Evolutionary conservation across 2,888 invertebrate species (phyloP).

Genomic region (Papilio protenor): DNA sequence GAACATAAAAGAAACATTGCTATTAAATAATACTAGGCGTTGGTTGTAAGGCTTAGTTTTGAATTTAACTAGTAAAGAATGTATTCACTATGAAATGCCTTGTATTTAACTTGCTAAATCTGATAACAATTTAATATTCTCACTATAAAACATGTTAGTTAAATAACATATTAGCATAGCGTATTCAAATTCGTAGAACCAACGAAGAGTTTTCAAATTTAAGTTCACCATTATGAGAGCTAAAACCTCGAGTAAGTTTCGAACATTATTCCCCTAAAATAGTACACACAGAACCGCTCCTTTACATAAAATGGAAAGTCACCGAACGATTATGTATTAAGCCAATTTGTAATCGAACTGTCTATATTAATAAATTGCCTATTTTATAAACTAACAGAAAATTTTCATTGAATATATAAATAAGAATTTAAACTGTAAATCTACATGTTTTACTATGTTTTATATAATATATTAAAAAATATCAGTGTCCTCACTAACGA

Average conservation of each 20-base stretch:
- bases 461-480: no score
- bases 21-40: neutral
- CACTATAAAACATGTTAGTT: neutral
- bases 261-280: conserved; percentile 25
- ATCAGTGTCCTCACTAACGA: no score
- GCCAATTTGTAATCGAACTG: no score
- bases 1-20: neutral
- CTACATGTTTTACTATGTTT: no score
- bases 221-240: conserved; percentile 22
- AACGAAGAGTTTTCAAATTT: conserved; percentile 24
- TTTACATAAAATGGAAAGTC: conserved; percentile 18
- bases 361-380: neutral
- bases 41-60: no score
- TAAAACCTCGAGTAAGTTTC: conserved; percentile 23
- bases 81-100: no score
- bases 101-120: conserved; percentile 4
- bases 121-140: neutral
- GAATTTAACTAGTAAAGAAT: no score
- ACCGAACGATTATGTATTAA: conserved; percentile 60
- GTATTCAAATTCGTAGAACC: neutral
- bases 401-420: neutral
- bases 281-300: conserved; percentile 6
- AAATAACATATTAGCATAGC: conserved; percentile 2
- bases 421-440: neutral
- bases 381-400: neutral